These are phyloP conservation scores for Melipona quadrifasciata DNA, from an alignment of 1,140 invertebrate genomes.

Conservation along the genomic window DNA sequence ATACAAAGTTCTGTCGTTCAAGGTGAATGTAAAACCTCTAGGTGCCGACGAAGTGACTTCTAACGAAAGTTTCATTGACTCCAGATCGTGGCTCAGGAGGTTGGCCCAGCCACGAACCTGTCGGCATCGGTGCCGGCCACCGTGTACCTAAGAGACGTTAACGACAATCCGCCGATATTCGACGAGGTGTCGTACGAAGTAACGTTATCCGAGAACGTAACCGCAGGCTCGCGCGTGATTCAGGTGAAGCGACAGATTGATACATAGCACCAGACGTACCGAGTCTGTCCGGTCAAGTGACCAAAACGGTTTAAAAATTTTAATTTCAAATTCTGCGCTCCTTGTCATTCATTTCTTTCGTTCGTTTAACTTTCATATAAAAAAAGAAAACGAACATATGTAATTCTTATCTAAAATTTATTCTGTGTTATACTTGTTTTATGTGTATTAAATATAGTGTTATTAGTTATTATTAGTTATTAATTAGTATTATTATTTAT, in stretches of 20 bases:
- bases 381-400: no score
- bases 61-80: conserved; percentile 31
- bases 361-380: no score
- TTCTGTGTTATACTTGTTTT: no score
- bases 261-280: no score
- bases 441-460: no score
- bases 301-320: no score
- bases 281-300: not conserved
- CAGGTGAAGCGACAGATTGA: conserved; percentile 83
- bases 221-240: conserved; percentile 87
- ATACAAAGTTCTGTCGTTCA: conserved; percentile 87
- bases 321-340: no score
- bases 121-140: conserved; percentile 88
- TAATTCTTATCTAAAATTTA: no score
- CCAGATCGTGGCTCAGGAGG: conserved; percentile 90
- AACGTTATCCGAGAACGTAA: conserved; percentile 90
- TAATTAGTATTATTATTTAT: no score
- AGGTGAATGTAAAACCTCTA: conserved; percentile 76
- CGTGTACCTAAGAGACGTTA: conserved; percentile 92
- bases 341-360: no score
- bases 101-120: conserved; percentile 88
- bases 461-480: no score
- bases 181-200: conserved; percentile 87
- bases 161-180: conserved; percentile 95
- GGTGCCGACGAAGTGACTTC: no score